Conservation (phyloP, 2,113 vertebrate species). For the Mungos mungo region DNA sequence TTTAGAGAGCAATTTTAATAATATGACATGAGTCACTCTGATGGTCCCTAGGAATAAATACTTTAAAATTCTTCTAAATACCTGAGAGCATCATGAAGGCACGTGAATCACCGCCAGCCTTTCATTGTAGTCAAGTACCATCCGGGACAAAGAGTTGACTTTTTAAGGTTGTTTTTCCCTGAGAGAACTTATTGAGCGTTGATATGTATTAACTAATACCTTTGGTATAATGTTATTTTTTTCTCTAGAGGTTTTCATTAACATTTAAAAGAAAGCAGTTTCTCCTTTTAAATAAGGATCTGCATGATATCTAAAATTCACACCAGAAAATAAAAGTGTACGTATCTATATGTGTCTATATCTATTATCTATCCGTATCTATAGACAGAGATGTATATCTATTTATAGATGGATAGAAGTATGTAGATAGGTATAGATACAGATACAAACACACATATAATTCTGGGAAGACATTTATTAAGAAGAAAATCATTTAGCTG, state of each 20-base stretch:
- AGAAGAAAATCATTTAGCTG: neutral
- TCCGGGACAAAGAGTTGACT: neutral
- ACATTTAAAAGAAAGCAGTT: neutral
- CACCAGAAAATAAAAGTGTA: neutral
- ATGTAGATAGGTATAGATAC: neutral
- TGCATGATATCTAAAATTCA: neutral
- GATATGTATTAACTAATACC: neutral
- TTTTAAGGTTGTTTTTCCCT: neutral
- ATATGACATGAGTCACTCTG: neutral
- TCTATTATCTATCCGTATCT: neutral
- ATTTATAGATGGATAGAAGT: neutral
- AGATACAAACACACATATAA: neutral
- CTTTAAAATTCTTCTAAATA: neutral
- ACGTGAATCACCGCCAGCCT: neutral
- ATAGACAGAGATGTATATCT: neutral
- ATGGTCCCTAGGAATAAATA: neutral
- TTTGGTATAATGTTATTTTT: neutral
- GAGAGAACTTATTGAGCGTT: neutral
- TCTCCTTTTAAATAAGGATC: neutral
- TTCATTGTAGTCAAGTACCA: neutral
- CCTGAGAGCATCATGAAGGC: neutral
- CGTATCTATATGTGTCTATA: neutral
- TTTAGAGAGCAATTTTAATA: neutral
- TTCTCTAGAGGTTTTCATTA: neutral
- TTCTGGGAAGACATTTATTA: neutral